A percentile compares a stretch with the other conserved stretches of the same genome.
phyloP scores from a whole-genome alignment of 2,888 invertebrate species.

The Plebejus anna region DNA sequence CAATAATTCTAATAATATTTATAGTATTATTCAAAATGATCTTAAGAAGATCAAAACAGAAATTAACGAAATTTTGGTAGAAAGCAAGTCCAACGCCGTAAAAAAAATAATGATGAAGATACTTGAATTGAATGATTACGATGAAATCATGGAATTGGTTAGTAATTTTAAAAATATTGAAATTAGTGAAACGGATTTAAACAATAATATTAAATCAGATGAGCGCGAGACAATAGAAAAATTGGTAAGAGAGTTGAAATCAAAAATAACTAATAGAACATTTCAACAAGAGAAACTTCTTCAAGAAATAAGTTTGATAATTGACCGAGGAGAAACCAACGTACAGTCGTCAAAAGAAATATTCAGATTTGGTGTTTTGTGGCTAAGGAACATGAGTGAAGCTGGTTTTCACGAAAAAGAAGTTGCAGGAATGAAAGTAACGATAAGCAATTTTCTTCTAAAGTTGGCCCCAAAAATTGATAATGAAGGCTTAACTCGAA shows the following conservation, averaged over 20 bases:
- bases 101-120: slow-evolving; percentile 13
- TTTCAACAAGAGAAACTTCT: slow-evolving; percentile 11
- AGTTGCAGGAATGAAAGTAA: background rate
- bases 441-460: background rate
- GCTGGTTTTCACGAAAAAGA: background rate
- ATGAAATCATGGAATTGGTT: slow-evolving; percentile 7
- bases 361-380: background rate
- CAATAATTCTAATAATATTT: background rate
- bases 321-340: background rate
- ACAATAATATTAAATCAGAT: background rate
- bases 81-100: slow-evolving; percentile 1
- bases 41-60: slow-evolving; percentile 24
- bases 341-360: background rate
- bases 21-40: slow-evolving; percentile 22
- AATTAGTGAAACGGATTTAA: background rate
- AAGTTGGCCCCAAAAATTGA: background rate
- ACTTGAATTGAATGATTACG: background rate
- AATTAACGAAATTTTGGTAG: background rate
- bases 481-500: background rate
- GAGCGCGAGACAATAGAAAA: slow-evolving; percentile 11
- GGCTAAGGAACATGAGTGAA: background rate
- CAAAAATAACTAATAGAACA: slow-evolving; percentile 7
- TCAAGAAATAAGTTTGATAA: slow-evolving; percentile 7
- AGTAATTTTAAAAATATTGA: background rate
- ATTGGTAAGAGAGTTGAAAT: background rate